Base-by-base conservation (phyloP, 2,113 vertebrate species). In the Callionymus lyra region DNA sequence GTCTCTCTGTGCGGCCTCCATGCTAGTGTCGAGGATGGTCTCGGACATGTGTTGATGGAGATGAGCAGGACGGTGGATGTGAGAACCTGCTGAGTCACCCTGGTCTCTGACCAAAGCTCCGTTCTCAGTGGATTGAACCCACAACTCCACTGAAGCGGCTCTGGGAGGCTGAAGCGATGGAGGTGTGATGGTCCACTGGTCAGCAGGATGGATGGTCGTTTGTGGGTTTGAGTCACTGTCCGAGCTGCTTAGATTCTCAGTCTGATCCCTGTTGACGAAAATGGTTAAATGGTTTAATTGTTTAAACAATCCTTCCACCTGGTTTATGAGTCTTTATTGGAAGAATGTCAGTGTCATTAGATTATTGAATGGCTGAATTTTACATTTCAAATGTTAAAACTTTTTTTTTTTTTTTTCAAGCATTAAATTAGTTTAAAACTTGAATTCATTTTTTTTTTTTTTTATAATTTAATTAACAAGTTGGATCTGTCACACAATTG, bases 211-310 rank as follows among this genome's bases (percentile, higher is more conserved):
- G 39, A 77, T 44, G 41, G 77, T 35, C 14, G 80, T 83, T 59
- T 68, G 71, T 19, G 67, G 45, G 38, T 81, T 63, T 36, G 76
- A 74, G 34, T 80, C 75, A 14, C 82, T 79, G 48, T 78, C 77
- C 34, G 79, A 72, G 34, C 41, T 51, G 38, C 61, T 82, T 18
- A 68, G 13, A 53, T 13, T 52, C 4, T 63, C 47, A 27, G 35
- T 47, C 8, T 65, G 38, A 11, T 36, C 37, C 16, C 72, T 72
- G 56, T n/a, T 47, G 14, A 40, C 4, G 14, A 31, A 32, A 27
- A 40, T 12, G 14, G 12, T 1, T 35, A 39, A 15, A 34, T 10
- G 16, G 15, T 33, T 15, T n/a, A 17, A 12, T n/a, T 2, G 6
- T 4, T 13, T 10, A 27, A 41, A 42, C 13, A n/a, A n/a, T n/a